A percentile compares a stretch with the other conserved stretches of the same genome.
phyloP scores from a whole-genome alignment of 2,888 invertebrate genomes.

The Mayetiola destructor region DNA sequence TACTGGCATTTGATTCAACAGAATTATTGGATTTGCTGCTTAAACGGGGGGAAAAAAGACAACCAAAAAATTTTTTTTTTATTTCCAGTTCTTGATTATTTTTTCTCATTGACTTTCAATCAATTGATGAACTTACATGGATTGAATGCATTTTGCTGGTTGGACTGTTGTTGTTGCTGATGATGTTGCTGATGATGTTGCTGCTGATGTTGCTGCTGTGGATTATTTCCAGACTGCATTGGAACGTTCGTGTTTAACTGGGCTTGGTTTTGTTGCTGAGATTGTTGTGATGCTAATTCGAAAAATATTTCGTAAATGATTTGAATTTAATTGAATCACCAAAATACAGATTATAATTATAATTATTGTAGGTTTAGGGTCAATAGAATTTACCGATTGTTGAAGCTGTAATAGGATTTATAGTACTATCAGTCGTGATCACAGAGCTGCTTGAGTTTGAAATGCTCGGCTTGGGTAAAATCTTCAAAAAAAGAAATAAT shows the following conservation, averaged over 20 bases:
- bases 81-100: background rate
- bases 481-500: background rate
- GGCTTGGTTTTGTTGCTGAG: conserved; percentile 22
- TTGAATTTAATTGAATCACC: conserved; percentile 2
- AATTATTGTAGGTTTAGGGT: too few relatives aligned
- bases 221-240: conserved; percentile 19
- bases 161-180: conserved; percentile 16
- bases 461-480: background rate
- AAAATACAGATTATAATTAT: too few relatives aligned
- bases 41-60: background rate
- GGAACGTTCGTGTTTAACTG: conserved; percentile 24
- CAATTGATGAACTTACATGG: background rate
- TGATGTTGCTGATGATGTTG: conserved; percentile 21
- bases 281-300: conserved; percentile 17
- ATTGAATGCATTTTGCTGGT: background rate
- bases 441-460: conserved; percentile 9
- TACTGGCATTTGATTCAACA: conserved; percentile 39
- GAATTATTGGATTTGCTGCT: background rate
- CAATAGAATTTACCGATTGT: background rate
- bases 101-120: background rate
- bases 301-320: background rate
- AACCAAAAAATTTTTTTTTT: background rate
- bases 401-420: too few relatives aligned
- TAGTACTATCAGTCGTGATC: too few relatives aligned
- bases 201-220: conserved; percentile 28